Evolutionary conservation across 2,888 invertebrate genomes (phyloP), one percentile per base, ranked within the genome.

Genomic region (Parapristionchus giblindavisi): DNA sequence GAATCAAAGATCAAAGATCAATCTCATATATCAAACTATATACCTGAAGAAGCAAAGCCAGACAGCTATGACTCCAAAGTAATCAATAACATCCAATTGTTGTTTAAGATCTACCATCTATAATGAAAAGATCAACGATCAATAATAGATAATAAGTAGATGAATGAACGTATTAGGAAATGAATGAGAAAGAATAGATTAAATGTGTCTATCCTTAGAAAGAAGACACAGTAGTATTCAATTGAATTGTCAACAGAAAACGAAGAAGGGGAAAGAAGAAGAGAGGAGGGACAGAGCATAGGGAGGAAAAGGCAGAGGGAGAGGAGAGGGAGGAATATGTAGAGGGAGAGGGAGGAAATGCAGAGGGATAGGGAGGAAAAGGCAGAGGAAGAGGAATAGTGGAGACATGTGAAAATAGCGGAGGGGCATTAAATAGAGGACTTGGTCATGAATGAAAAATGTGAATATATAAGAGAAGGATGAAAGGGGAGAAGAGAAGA

Each of bases 1-100:
- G 76, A 79, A 81, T 76, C n/a, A 43, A 43, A 24, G 43, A 56
- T n/a, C 24, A 27, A 56, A 56, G 29, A 56, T 56, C 56, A 56
- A 17, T 3, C 24, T 52, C 29, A 56, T 11, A 56, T 5, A 17
- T 24, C 6, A 21, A n/a, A 54, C n/a, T 17, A 6, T 75, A 8
- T 79, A 79, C 70, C 70, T 71, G 76, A 83, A 83, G 80, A 83
- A 83, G 77, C 80, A 80, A 34, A 83, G 80, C 83, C 83, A 83
- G 34, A 87, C 87, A 52, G 85, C 85, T 48, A 87, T 77, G 21
- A 85, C 84, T 36, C 86, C 87, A 75, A 87, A 86, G 78, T 87
- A 87, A 80, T 87, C 87, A 77, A 86, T 79, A 61, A 84, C 77
- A 68, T 85, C 83, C 78, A 87, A 78, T 75, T 85, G 82, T 77